Evolutionary conservation across 2,797 vertebrate genomes (phyloP).

Genomic region (Coreius guichenoti): DNA sequence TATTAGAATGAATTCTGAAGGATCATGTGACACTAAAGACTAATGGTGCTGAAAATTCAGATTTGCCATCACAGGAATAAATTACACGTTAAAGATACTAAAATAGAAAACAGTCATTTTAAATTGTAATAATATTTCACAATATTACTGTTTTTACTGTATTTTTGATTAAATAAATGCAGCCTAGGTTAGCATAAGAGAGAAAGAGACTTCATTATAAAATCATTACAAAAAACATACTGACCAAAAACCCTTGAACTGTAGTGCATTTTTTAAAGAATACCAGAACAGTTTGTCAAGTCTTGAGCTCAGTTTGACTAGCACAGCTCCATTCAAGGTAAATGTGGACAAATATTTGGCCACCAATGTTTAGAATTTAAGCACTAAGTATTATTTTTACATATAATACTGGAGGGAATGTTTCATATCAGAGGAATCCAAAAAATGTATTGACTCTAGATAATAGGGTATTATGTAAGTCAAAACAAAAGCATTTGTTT

Average conservation of each 20-base stretch:
- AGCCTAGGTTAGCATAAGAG: background rate
- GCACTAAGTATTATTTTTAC: background rate
- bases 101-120: background rate
- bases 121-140: no score
- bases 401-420: background rate
- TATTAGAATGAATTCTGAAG: background rate
- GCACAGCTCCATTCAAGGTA: background rate
- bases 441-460: conserved; percentile 23
- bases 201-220: no score
- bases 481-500: conserved; percentile 33
- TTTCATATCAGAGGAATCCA: conserved; percentile 13
- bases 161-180: background rate
- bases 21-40: background rate
- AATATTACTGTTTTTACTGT: background rate
- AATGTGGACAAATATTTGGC: conserved; percentile 24
- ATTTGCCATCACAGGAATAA: no score
- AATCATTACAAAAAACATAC: no score
- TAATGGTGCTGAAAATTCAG: no score
- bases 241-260: background rate
- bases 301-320: background rate
- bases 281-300: background rate
- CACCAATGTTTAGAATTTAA: background rate
- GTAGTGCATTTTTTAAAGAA: background rate
- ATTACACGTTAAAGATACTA: background rate
- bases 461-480: conserved; percentile 24